Evolutionary conservation across 2,888 invertebrate genomes (phyloP).

Genomic region (Deilephila porcellus): DNA sequence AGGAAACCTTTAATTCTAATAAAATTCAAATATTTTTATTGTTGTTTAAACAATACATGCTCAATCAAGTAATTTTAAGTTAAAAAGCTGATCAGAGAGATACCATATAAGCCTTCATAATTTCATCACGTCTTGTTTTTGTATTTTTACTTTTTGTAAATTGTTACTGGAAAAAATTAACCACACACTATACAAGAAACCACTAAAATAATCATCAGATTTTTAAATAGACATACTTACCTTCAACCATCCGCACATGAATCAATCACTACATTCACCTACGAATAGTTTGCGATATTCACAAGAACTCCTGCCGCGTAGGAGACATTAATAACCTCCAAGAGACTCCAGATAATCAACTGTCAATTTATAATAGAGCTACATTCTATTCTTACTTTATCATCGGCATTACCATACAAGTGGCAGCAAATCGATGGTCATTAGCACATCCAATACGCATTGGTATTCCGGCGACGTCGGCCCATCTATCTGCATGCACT

Average conservation of each 20-base stretch:
- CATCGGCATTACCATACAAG: slow-evolving; percentile 21
- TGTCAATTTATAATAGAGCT: slow-evolving; percentile 10
- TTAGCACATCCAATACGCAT: slow-evolving; percentile 31
- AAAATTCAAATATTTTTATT: too few relatives aligned
- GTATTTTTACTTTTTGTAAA: too few relatives aligned
- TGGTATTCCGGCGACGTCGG: slow-evolving; percentile 32
- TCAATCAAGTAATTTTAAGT: too few relatives aligned
- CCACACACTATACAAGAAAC: too few relatives aligned
- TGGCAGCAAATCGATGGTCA: slow-evolving; percentile 22
- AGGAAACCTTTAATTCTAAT: too few relatives aligned
- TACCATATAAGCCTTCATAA: too few relatives aligned
- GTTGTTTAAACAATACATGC: too few relatives aligned
- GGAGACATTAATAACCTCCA: slow-evolving; percentile 4
- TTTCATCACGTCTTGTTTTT: too few relatives aligned
- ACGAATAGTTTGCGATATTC: not conserved
- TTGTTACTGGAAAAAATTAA: too few relatives aligned
- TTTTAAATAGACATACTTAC: too few relatives aligned
- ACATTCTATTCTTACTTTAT: slow-evolving; percentile 1
- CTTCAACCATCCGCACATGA: not conserved
- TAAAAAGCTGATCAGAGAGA: too few relatives aligned
- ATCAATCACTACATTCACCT: not conserved
- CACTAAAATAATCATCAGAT: too few relatives aligned
- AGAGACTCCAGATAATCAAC: slow-evolving; percentile 15
- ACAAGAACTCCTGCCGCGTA: not conserved
- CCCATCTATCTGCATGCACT: slow-evolving; percentile 34